phyloP scores from a whole-genome alignment of 2,113 vertebrate species.

The Rhea americana region DNA sequence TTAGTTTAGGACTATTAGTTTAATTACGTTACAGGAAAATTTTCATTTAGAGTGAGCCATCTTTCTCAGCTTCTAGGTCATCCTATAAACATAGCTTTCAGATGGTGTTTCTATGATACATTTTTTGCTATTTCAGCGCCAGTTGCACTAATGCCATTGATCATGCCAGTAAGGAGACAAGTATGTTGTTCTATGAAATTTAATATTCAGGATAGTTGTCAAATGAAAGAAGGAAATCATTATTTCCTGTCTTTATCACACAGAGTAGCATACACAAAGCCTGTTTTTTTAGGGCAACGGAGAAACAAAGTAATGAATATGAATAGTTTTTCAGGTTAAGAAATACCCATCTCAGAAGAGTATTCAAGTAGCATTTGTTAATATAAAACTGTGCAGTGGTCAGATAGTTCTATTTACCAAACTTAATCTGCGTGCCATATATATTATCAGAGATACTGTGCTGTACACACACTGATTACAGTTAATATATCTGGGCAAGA shows the following conservation, averaged over 20 bases:
- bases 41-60: not conserved
- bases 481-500: not conserved
- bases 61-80: not conserved
- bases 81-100: not conserved
- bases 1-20: not conserved
- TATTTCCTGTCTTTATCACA: not conserved
- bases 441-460: not conserved
- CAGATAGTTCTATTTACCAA: not conserved
- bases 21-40: not conserved
- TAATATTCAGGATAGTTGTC: not conserved
- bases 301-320: not conserved
- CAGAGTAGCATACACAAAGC: not conserved
- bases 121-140: not conserved
- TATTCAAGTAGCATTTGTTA: rapidly evolving
- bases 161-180: not conserved
- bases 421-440: rapidly evolving
- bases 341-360: not conserved
- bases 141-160: not conserved
- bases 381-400: not conserved
- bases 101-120: not conserved
- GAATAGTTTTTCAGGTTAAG: not conserved
- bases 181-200: not conserved
- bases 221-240: not conserved
- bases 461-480: not conserved
- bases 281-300: not conserved